A percentile compares a stretch with the other conserved stretches of the same genome.
Conservation (phyloP, 2,113 vertebrate genomes). For the Eubucco bourcierii region DNA sequence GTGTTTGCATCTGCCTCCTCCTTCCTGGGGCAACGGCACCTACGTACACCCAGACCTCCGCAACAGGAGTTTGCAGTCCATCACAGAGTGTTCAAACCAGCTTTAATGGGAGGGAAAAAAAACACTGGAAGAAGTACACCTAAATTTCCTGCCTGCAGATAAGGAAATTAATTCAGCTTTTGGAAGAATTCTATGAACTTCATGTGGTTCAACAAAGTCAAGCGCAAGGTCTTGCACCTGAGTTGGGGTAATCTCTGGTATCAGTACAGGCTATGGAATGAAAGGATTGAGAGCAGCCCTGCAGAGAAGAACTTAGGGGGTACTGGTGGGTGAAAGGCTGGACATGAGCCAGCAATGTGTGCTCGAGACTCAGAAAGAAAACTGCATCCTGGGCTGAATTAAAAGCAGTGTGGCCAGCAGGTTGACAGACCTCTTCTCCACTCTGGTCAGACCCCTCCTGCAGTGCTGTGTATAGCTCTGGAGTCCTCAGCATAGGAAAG, state of each 20-base stretch:
- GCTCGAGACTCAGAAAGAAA: not conserved
- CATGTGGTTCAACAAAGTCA: not conserved
- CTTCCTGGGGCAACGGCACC: fast-evolving
- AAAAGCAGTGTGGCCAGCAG: not conserved
- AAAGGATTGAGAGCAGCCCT: not conserved
- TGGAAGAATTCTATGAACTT: not conserved
- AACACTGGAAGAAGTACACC: not conserved
- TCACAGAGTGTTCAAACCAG: not conserved
- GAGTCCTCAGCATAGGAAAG: not conserved
- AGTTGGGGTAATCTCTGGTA: not conserved
- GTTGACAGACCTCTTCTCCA: not conserved
- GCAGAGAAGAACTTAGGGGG: not conserved
- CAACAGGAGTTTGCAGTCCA: not conserved
- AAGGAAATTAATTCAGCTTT: not conserved
- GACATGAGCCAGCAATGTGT: not conserved
- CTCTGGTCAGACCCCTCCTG: not conserved
- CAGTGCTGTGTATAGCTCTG: not conserved
- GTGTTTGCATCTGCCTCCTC: fast-evolving
- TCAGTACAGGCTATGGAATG: not conserved
- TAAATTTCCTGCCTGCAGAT: not conserved
- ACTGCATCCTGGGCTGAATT: not conserved
- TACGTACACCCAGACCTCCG: not conserved
- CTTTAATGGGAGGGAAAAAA: fast-evolving
- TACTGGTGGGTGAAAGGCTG: not conserved
- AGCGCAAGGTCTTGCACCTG: not conserved